Conservation (phyloP, 1,140 invertebrate genomes). For the Formica selysi region DNA sequence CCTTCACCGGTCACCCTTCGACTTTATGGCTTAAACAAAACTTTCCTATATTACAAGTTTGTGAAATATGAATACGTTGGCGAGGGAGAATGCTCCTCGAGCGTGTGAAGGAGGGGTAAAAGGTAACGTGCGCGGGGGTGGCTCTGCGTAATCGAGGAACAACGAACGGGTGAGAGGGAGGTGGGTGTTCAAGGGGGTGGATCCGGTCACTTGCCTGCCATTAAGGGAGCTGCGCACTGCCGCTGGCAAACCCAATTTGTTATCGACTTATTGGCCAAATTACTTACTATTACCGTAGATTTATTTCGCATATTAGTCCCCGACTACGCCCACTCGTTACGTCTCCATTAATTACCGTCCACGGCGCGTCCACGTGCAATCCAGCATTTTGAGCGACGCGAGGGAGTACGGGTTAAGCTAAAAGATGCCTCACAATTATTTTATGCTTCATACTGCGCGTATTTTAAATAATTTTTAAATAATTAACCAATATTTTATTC, state of each 20-base stretch:
- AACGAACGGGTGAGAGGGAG: slow-evolving; percentile 54
- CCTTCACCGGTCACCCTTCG: slow-evolving; percentile 54
- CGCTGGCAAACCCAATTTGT: slow-evolving; percentile 86
- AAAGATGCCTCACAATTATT: slow-evolving; percentile 35
- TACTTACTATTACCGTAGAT: slow-evolving; percentile 87
- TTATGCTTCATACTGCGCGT: neutral
- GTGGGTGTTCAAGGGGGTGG: slow-evolving; percentile 73
- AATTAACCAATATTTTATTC: neutral
- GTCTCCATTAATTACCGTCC: slow-evolving; percentile 84
- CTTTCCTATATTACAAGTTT: slow-evolving; percentile 85
- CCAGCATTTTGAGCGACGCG: slow-evolving; percentile 38
- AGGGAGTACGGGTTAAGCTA: slow-evolving; percentile 6
- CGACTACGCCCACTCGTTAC: slow-evolving; percentile 81
- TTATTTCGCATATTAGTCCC: slow-evolving; percentile 86
- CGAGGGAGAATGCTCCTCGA: slow-evolving; percentile 66
- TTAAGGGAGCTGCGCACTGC: slow-evolving; percentile 80
- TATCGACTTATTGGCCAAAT: slow-evolving; percentile 86
- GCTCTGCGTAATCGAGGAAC: slow-evolving; percentile 35
- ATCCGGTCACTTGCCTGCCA: slow-evolving; percentile 85
- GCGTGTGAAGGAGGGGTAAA: slow-evolving; percentile 47
- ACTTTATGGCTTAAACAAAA: slow-evolving; percentile 86
- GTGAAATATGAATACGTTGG: slow-evolving; percentile 85
- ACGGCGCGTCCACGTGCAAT: slow-evolving; percentile 38
- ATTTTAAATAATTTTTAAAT: neutral
- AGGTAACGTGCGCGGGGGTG: slow-evolving; percentile 40